Evolutionary conservation across 2,888 invertebrate genomes (phyloP), one percentile per base, ranked within the genome.

Genomic region (Chrysodeixis includens): DNA sequence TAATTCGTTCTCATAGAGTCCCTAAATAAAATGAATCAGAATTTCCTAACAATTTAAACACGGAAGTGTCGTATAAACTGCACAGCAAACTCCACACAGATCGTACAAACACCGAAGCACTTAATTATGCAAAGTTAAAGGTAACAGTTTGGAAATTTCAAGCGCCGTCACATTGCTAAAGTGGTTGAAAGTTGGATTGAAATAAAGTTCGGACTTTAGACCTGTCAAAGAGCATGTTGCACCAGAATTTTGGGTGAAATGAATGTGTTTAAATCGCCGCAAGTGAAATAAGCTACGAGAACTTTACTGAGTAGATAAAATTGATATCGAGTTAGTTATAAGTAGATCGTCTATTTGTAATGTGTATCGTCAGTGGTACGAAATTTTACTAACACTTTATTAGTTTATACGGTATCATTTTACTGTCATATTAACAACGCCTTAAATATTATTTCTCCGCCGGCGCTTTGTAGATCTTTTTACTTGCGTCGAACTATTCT

Each of bases 141-240:
- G 61, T 71, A 77, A 55, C 63, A 56, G 64, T 68, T 78, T 56
- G 66, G 56, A 71, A 67, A 68, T 69, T 66, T 26, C 59, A 51
- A 62, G 51, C 58, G 22, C 66, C 66, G 46, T 66, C 65, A 30
- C 54, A 77, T 64, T 61, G 62, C 59, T 9, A 53, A 74, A 71
- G 73, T 70, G 66, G 56, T 62, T 44, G 57, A 20, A 61, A 69
- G 68, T 74, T 22, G 49, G 20, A 69, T 74, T 77, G 60, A 72
- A 78, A 74, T 71, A 63, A 79, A 77, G 71, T 78, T 77, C 8
- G 52, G 16, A 55, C 52, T 57, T 65, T 74, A 64, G 56, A 69
- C 53, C 64, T 49, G 69, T 58, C 74, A 69, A 78, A 68, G 49
- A 22, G 26, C 52, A 60, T 10, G 61, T 5, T 72, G 58, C 53